A percentile compares a stretch with the other conserved stretches of the same genome.
Conservation (phyloP, 2,888 invertebrate species). For the Choreutis nemorana region DNA sequence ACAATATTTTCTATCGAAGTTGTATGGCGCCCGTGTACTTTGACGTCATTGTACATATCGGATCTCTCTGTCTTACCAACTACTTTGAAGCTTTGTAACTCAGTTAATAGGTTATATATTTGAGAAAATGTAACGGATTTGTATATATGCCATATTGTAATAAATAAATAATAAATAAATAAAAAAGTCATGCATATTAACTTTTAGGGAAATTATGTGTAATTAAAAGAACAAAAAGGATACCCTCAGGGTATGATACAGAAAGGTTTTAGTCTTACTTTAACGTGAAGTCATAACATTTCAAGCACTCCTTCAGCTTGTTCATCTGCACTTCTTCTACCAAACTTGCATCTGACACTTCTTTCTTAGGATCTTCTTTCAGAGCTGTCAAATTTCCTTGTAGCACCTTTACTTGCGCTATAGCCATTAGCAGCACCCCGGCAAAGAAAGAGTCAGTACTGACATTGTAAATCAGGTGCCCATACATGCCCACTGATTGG, state of each 20-base stretch:
- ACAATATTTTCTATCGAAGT: too few species aligned
- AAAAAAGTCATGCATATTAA: not conserved
- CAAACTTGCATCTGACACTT: conserved; percentile 6
- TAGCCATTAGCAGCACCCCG: conserved; percentile 28
- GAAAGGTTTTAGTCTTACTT: conserved; percentile 19
- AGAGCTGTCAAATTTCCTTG: conserved; percentile 26
- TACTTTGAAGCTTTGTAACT: too few species aligned
- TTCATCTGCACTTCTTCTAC: conserved; percentile 12
- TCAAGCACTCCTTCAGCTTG: conserved; percentile 20
- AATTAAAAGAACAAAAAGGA: not conserved
- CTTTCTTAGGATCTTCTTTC: conserved; percentile 15
- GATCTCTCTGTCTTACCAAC: too few species aligned
- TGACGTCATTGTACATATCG: too few species aligned
- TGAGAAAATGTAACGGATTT: too few species aligned
- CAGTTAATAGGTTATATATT: too few species aligned
- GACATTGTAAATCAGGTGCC: conserved; percentile 40
- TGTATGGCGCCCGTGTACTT: too few species aligned
- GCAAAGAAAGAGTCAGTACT: conserved; percentile 35
- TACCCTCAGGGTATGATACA: not conserved
- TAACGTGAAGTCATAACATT: conserved; percentile 30
- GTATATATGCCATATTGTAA: too few species aligned
- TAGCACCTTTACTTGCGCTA: conserved; percentile 30
- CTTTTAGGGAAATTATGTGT: not conserved
- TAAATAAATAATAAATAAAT: too few species aligned
- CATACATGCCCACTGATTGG: conserved; percentile 36